A percentile compares a stretch with the other conserved stretches of the same genome.
Evolutionary conservation across 2,888 invertebrate species (phyloP).

Genomic region (Desoria tigrina): DNA sequence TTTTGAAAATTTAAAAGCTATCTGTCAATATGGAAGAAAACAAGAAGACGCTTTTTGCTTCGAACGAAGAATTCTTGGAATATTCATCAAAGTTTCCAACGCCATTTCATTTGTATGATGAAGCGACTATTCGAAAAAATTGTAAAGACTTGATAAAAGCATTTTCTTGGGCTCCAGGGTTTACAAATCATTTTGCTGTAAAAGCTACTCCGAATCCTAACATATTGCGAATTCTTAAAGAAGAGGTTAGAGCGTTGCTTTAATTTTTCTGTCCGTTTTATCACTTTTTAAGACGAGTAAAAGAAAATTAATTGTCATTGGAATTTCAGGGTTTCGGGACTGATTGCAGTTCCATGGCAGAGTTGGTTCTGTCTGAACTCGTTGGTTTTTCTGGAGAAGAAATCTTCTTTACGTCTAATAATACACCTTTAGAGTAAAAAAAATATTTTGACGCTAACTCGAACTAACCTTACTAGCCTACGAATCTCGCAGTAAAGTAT

Average conservation of each 20-base stretch:
- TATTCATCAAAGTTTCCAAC: conserved; percentile 1
- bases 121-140: conserved; percentile 6
- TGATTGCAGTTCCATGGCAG: conserved; percentile 30
- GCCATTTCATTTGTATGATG: conserved; percentile 29
- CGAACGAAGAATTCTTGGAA: not conserved
- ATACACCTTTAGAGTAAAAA: conserved; percentile 22
- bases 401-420: conserved; percentile 34
- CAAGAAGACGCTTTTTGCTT: not conserved
- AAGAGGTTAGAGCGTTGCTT: conserved; percentile 18
- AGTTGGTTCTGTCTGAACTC: conserved; percentile 27
- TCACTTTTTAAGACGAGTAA: not conserved
- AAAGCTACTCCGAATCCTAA: conserved; percentile 34
- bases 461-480: too few relatives aligned
- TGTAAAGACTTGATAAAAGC: conserved; percentile 16
- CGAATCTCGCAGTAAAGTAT: too few relatives aligned
- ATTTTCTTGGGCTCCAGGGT: conserved; percentile 21
- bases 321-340: conserved; percentile 26
- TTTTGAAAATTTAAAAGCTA: too few relatives aligned
- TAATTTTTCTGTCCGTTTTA: not conserved
- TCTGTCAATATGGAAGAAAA: too few relatives aligned
- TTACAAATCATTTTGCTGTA: conserved; percentile 34
- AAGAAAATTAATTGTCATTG: too few relatives aligned
- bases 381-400: conserved; percentile 21
- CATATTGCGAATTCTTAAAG: conserved; percentile 27
- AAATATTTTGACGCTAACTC: not conserved